Conservation (phyloP, 2,888 invertebrate species). For the Drosophila lacicola region DNA sequence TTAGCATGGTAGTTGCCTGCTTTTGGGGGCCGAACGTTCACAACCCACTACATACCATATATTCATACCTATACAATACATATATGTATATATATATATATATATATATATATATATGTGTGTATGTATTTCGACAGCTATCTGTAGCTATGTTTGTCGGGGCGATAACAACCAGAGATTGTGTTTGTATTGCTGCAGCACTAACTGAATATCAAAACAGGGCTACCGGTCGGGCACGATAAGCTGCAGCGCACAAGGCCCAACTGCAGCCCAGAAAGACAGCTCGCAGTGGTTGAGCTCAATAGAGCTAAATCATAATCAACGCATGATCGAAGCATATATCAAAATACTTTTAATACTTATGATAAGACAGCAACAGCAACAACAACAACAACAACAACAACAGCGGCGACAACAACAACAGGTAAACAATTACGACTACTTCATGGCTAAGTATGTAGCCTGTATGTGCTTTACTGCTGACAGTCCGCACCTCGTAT, state of each 20-base stretch:
- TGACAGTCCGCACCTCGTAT: slow-evolving; percentile 18
- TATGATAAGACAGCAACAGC: slow-evolving; percentile 31
- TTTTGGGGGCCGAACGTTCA: slow-evolving; percentile 51
- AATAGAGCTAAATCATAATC: slow-evolving; percentile 53
- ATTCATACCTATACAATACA: neutral
- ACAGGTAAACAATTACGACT: slow-evolving; percentile 39
- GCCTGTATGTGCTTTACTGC: slow-evolving; percentile 12
- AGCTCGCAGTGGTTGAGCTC: slow-evolving; percentile 10
- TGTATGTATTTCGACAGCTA: slow-evolving; percentile 7
- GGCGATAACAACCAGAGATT: slow-evolving; percentile 58
- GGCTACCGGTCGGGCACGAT: slow-evolving; percentile 54
- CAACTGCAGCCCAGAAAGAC: slow-evolving; percentile 20
- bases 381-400: neutral
- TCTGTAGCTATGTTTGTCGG: slow-evolving; percentile 1
- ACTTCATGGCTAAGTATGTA: slow-evolving; percentile 14
- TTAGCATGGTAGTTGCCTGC: slow-evolving; percentile 48
- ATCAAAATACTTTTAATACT: slow-evolving; percentile 51
- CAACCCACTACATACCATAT: neutral
- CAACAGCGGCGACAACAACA: slow-evolving; percentile 10
- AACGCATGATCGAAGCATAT: slow-evolving; percentile 49
- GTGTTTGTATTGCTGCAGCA: slow-evolving; percentile 45
- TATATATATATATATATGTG: slow-evolving; percentile 4
- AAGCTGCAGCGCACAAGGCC: slow-evolving; percentile 36
- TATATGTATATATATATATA: neutral
- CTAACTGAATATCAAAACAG: slow-evolving; percentile 32